Evolutionary conservation across 1,140 invertebrate species (phyloP).

Genomic region (Solenopsis fugax): DNA sequence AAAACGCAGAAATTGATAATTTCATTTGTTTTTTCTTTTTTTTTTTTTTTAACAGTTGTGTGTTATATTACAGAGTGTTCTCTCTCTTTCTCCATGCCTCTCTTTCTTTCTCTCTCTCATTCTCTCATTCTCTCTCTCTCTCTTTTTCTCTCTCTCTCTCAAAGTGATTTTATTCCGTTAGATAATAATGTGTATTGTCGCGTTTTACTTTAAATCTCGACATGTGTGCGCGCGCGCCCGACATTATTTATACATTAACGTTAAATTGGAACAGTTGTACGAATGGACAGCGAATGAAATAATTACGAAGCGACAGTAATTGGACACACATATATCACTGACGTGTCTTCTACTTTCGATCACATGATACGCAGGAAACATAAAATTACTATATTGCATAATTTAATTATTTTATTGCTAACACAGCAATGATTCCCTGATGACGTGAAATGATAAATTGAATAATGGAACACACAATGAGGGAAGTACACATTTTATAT

Average conservation of each 20-base stretch:
- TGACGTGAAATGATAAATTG: not conserved
- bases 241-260: slow-evolving; percentile 36
- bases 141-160: not conserved
- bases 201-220: slow-evolving; percentile 53
- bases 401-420: not conserved
- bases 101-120: slow-evolving; percentile 25
- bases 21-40: not conserved
- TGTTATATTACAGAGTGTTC: slow-evolving; percentile 52
- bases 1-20: slow-evolving; percentile 41
- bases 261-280: slow-evolving; percentile 38
- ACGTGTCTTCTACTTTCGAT: slow-evolving; percentile 21
- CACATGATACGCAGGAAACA: slow-evolving; percentile 3
- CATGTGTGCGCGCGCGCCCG: slow-evolving; percentile 12
- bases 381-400: slow-evolving; percentile 28
- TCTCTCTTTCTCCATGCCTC: slow-evolving; percentile 44
- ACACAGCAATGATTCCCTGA: not conserved
- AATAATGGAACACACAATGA: slow-evolving; percentile 4
- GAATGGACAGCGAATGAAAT: slow-evolving; percentile 52
- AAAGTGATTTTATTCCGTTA: slow-evolving; percentile 34
- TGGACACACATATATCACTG: slow-evolving; percentile 31
- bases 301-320: slow-evolving; percentile 42
- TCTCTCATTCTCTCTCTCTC: slow-evolving; percentile 4
- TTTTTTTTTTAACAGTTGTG: slow-evolving; percentile 31
- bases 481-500: not conserved
- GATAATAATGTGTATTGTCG: slow-evolving; percentile 55